These are phyloP conservation scores for Psittacula derbiana DNA, from an alignment of 2,797 vertebrate genomes.

Conservation along the genomic window DNA sequence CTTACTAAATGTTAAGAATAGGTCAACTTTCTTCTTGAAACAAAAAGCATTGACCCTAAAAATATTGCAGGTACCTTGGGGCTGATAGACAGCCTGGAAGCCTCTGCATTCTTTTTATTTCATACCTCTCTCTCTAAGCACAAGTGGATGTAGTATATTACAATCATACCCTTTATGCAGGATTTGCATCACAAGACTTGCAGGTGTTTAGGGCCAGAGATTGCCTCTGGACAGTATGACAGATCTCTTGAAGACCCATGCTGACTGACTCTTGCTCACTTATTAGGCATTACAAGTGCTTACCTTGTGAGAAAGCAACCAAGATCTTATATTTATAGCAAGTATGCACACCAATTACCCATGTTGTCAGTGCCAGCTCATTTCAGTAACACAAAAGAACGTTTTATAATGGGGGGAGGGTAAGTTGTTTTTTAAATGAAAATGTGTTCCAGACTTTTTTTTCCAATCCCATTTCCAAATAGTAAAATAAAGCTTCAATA, in stretches of 20 bases:
- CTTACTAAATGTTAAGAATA: conserved; percentile 53
- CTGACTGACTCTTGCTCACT: neutral
- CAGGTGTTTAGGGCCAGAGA: neutral
- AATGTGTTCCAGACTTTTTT: neutral
- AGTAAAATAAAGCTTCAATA: neutral
- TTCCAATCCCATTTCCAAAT: neutral
- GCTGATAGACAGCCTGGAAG: conserved; percentile 16
- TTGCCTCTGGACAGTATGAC: neutral
- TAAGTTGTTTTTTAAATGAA: neutral
- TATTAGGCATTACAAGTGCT: neutral
- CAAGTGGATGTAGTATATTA: neutral
- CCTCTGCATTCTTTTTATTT: neutral
- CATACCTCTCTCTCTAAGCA: neutral
- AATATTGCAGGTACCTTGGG: neutral
- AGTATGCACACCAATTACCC: neutral
- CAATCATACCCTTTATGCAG: neutral
- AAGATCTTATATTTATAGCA: neutral
- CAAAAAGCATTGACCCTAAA: neutral
- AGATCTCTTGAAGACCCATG: neutral
- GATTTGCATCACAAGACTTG: neutral
- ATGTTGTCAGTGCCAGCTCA: neutral
- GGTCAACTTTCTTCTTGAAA: conserved; percentile 41
- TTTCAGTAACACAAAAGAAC: neutral
- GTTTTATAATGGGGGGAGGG: neutral
- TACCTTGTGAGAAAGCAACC: neutral